Percentiles rank a stretch among this genome's conserved stretches.
Conservation (phyloP, 2,888 invertebrate genomes). For the Ophioninae sp. region DNA sequence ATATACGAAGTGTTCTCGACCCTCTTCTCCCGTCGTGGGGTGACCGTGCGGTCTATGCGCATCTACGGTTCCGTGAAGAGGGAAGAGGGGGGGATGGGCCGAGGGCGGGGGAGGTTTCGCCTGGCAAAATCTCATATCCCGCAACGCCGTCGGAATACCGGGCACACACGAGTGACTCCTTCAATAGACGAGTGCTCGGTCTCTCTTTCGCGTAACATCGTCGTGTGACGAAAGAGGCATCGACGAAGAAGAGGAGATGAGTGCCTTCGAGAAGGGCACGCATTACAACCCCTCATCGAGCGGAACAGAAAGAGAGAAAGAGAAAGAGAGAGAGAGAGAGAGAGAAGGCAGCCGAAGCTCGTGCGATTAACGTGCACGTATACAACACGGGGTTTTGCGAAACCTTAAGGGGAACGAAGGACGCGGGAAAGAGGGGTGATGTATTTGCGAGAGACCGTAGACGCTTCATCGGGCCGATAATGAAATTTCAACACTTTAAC, state of each 20-base stretch:
- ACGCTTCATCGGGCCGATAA: conserved; percentile 66
- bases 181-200: conserved; percentile 32
- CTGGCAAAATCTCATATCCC: conserved; percentile 47
- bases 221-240: conserved; percentile 38
- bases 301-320: conserved; percentile 17
- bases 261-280: conserved; percentile 72
- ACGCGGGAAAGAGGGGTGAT: conserved; percentile 14
- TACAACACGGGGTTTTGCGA: conserved; percentile 52
- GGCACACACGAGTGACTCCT: conserved; percentile 65
- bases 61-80: conserved; percentile 6
- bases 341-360: conserved; percentile 40
- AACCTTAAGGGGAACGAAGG: conserved; percentile 59
- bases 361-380: conserved; percentile 24
- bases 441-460: conserved; percentile 55
- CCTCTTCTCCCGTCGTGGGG: conserved; percentile 39
- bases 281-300: conserved; percentile 69
- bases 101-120: conserved; percentile 43
- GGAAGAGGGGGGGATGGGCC: conserved; percentile 32
- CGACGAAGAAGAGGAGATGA: conserved; percentile 48
- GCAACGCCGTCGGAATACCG: conserved; percentile 43
- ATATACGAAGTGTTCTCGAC: conserved; percentile 34
- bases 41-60: conserved; percentile 35
- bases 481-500: conserved; percentile 77
- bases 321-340: conserved; percentile 31
- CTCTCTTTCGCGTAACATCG: conserved; percentile 17